Evolutionary conservation across 2,113 vertebrate genomes (phyloP), one percentile per base, ranked within the genome.

Genomic region (Prolemur simus): DNA sequence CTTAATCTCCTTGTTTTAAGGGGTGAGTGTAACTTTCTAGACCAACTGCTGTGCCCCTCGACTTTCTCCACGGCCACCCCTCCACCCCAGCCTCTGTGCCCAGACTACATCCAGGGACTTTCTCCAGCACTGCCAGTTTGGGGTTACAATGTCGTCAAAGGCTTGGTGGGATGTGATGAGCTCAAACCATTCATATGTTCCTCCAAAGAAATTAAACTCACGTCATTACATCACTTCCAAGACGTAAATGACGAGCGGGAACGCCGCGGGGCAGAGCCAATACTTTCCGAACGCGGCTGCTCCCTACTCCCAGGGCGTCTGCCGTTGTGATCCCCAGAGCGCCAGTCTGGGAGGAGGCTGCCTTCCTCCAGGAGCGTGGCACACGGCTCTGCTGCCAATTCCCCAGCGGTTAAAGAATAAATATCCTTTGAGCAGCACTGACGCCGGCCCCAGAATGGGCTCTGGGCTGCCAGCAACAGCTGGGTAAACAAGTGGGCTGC

Each of bases 401-500:
- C 90, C 25, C 0, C 1, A n/a, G 32, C 0, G 6, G 45, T 12
- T 56, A 3, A 25, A 81, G 88, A 92, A 58, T 66, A 85, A 94
- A 86, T 25, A 85, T 13, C 47, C 71, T 68, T 6, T 21, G 29
- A 91, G 86, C 37, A 63, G 47, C 1, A 4, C 74, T 15, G 94
- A 78, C 0, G 76, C 84, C 92, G 63, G 64, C n/a, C 73, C 74
- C 34, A 29, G 15, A 11, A 37, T 11, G 32, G 66, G 88, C 34
- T 45, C 27, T 20, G 68, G 86, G 91, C 68, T 8, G 78, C 91
- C 73, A 68, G 86, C 68, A 54, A 37, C 97, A 96, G 95, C 93
- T 95, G 97, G 85, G 95, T 69, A 82, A 91, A 94, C 82, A 95
- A 74, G 34, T n/a, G 49, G 82, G 58, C 52, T 64, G 64, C 45